A percentile compares a stretch with the other conserved stretches of the same genome.
phyloP scores from a whole-genome alignment of 2,113 vertebrate species.

The Prunella himalayana region DNA sequence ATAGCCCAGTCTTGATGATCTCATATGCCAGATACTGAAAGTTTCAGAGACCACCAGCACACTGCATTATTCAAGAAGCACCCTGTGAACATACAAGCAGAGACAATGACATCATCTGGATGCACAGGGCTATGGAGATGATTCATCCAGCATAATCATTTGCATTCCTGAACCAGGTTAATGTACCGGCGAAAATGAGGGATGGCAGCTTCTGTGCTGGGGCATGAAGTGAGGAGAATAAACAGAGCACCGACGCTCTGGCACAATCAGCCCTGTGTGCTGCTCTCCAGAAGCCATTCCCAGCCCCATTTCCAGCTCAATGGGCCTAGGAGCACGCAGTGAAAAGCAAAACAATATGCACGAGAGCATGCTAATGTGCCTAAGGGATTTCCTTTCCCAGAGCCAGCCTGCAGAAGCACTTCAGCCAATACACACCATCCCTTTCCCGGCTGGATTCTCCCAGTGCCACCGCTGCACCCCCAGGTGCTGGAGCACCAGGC shows the following conservation, averaged over 20 bases:
- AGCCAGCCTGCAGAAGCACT: neutral
- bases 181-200: neutral
- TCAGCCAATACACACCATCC: neutral
- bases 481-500: neutral
- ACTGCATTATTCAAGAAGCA: neutral
- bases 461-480: neutral
- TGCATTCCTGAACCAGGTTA: neutral
- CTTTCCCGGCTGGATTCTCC: neutral
- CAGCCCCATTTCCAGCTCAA: neutral
- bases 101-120: neutral
- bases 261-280: neutral
- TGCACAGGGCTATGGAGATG: neutral
- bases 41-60: neutral
- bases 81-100: neutral
- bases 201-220: neutral
- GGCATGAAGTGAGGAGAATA: neutral
- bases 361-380: fast-evolving
- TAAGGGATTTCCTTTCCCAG: neutral
- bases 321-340: neutral
- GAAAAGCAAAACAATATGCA: neutral
- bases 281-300: neutral
- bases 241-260: neutral
- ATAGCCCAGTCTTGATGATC: neutral
- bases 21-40: neutral
- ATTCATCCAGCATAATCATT: neutral